Percentiles rank a stretch among this genome's conserved stretches.
Evolutionary conservation across 2,888 invertebrate genomes (phyloP).

Genomic region (Ethmia dodecea): DNA sequence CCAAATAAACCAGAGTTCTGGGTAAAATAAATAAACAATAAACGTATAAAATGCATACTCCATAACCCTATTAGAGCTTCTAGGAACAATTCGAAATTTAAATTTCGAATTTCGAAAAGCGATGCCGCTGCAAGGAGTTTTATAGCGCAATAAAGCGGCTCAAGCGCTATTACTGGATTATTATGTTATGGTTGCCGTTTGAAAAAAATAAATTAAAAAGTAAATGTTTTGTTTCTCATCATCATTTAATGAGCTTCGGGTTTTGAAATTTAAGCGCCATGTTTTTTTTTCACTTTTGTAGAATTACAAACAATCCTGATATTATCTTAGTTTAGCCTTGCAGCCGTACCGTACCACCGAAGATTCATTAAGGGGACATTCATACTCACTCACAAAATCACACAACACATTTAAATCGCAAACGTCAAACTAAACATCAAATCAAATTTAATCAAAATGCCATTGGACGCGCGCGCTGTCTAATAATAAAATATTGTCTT

Average conservation of each 20-base stretch:
- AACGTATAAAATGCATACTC: constrained; percentile 31
- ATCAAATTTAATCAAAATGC: too few species aligned
- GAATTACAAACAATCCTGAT: too few species aligned
- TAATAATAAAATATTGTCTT: too few species aligned
- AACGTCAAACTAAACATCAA: too few species aligned
- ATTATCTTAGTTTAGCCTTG: too few species aligned
- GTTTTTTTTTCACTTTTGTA: too few species aligned
- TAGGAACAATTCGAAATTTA: constrained; percentile 37
- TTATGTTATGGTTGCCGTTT: constrained; percentile 11
- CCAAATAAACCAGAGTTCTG: constrained; percentile 26
- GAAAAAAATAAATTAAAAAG: not conserved
- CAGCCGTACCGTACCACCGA: too few species aligned
- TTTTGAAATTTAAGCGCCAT: constrained; percentile 3
- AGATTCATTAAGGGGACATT: too few species aligned
- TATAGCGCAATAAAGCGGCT: constrained; percentile 13
- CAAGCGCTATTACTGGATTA: constrained; percentile 14
- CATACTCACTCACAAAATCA: too few species aligned
- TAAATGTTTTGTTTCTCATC: constrained; percentile 28
- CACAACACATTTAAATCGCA: too few species aligned
- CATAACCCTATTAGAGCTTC: constrained; percentile 38
- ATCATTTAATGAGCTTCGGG: constrained; percentile 13
- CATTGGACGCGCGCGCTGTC: too few species aligned
- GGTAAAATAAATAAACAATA: constrained; percentile 40
- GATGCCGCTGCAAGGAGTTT: constrained; percentile 17
- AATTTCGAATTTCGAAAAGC: constrained; percentile 22